These are phyloP conservation scores for Listrodromus nycthemerus DNA, from an alignment of 2,888 invertebrate species.

Conservation along the genomic window DNA sequence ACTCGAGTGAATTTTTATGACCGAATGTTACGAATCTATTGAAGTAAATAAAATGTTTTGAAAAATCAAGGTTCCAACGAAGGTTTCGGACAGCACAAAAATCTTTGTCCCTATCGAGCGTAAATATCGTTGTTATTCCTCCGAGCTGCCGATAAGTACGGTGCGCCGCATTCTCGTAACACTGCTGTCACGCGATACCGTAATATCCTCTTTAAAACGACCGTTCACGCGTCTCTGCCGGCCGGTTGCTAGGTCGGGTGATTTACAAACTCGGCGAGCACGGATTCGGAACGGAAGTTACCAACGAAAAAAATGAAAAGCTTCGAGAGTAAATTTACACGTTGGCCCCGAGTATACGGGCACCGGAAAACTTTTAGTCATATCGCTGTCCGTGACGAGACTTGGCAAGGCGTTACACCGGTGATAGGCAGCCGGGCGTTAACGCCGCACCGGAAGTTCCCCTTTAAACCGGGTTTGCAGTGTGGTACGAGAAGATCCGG, in stretches of 20 bases:
- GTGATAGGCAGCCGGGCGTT: not conserved
- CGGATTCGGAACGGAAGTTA: constrained; percentile 13
- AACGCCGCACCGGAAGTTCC: constrained; percentile 36
- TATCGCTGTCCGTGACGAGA: not conserved
- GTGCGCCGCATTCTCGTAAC: not conserved
- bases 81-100: not conserved
- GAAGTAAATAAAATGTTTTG: not conserved
- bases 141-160: not conserved
- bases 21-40: no score
- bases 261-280: not conserved
- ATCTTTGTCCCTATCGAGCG: not conserved
- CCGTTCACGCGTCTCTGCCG: not conserved
- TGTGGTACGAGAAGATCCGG: not conserved
- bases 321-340: not conserved
- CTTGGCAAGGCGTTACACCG: not conserved
- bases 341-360: not conserved
- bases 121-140: not conserved
- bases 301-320: not conserved
- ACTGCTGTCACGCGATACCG: constrained; percentile 18
- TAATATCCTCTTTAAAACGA: constrained; percentile 49
- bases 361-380: not conserved
- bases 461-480: constrained; percentile 44
- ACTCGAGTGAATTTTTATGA: not conserved
- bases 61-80: not conserved
- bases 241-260: constrained; percentile 45